Evolutionary conservation across 2,888 invertebrate species (phyloP).

Genomic region (Drosophila merina): DNA sequence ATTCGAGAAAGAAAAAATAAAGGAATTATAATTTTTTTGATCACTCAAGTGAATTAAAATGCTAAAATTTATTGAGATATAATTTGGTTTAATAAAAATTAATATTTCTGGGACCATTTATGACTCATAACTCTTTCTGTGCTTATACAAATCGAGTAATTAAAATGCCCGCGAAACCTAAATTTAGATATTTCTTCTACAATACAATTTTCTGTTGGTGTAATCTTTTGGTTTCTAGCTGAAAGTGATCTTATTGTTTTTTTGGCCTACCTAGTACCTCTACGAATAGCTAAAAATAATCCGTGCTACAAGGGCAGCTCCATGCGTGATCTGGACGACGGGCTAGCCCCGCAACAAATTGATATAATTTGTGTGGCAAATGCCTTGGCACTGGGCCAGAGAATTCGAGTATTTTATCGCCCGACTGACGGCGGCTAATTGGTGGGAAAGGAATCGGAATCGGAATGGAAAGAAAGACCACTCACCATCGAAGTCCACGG

Average conservation of each 20-base stretch:
- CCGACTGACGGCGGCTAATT: slow-evolving; percentile 37
- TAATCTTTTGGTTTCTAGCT: not conserved
- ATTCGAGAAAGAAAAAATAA: too few species aligned
- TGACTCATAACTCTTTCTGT: not conserved
- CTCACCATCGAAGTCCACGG: slow-evolving; percentile 99
- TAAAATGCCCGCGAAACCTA: not conserved
- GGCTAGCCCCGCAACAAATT: slow-evolving; percentile 21
- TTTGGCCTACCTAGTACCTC: slow-evolving; percentile 5
- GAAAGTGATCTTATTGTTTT: slow-evolving; percentile 15
- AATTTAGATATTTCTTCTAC: not conserved
- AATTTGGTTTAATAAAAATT: not conserved
- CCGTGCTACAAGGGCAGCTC: slow-evolving; percentile 24
- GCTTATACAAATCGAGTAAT: not conserved
- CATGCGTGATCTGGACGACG: not conserved
- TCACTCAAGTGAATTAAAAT: not conserved
- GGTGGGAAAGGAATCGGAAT: slow-evolving; percentile 10
- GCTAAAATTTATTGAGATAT: not conserved
- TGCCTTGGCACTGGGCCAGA: slow-evolving; percentile 18
- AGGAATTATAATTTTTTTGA: too few species aligned
- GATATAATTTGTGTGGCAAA: slow-evolving; percentile 32
- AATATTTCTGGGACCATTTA: not conserved
- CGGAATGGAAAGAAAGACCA: slow-evolving; percentile 14
- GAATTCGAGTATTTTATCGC: slow-evolving; percentile 22
- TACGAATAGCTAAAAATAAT: slow-evolving; percentile 31
- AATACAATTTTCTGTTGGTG: not conserved